Base-by-base conservation (phyloP, 92 coral and sea anemone genomes). In the Anthopleura xanthogrammica region DNA sequence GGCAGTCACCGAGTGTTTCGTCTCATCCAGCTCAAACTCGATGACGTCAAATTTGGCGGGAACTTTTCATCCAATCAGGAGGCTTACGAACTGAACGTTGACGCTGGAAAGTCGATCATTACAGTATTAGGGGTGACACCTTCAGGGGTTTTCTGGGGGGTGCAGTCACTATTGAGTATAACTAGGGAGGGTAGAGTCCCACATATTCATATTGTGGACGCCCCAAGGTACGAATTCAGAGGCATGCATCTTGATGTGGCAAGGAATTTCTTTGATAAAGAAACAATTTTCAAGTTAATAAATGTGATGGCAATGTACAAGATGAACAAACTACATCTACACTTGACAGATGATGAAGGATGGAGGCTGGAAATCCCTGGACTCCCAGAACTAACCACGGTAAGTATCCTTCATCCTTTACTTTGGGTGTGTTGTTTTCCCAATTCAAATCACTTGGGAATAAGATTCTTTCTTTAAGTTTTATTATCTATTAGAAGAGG, bases 361-460 rank as follows among this genome's bases (percentile, higher is more conserved):
- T 95, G 97, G 97, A 85, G 95, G 46, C 80, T 92, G 76, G 95
- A 90, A 76, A 94, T 94, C 41, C 94, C 98, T 5, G 98, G 95
- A 76, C 64, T 94, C 16, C 87, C 83, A 12, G 93, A 91, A 58
- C 93, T 93, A 22, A 91, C 93, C 7, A 62, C 83, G 84, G 95
- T 91, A 60, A 42, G 80, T 72, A 48, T 39, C 4, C 1, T 22
- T 22, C 20, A 3, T 70, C 42, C 23, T 23, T 70, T 23, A 6
- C 14, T 70, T 6, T 70, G 36, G 23, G 75, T 70, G 5, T 70
- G 12, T n/a, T 40, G 36, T 29, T 29, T 29, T 29, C 36, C 36
- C 36, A 29, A 29, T 29, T 29, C 36, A 29, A 29, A 29, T 29
- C 36, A 29, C 36, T 29, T 29, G 36, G 36, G 36, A 29, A 29